These are phyloP conservation scores for Montipora cactus DNA, from an alignment of 64 coral and sea anemone genomes.

Conservation along the genomic window DNA sequence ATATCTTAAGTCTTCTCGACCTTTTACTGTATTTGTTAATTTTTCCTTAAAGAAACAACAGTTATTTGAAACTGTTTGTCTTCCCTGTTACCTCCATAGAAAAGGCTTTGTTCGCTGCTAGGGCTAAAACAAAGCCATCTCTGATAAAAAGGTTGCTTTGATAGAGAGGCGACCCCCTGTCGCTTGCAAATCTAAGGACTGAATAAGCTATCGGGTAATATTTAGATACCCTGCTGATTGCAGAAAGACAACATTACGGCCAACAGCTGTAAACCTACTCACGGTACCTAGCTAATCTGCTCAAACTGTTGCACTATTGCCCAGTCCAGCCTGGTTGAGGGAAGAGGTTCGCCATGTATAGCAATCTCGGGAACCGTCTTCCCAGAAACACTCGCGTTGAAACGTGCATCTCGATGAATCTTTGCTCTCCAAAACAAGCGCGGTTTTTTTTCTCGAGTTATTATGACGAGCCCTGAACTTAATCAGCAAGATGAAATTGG, in stretches of 20 bases:
- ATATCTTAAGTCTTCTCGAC: not conserved
- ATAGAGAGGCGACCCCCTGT: constrained; percentile 43
- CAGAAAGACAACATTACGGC: constrained; percentile 69
- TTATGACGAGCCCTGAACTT: constrained; percentile 40
- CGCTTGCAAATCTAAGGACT: constrained; percentile 54
- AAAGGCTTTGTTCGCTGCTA: constrained; percentile 15
- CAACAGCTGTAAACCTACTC: constrained; percentile 79
- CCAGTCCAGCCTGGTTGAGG: not conserved
- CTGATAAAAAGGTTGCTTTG: constrained; percentile 65
- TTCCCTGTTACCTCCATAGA: constrained; percentile 4
- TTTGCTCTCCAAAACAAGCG: not conserved
- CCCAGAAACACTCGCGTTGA: not conserved
- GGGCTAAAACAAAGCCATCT: constrained; percentile 65
- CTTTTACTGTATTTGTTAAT: not conserved
- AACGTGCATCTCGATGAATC: not conserved
- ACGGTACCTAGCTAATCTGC: constrained; percentile 48
- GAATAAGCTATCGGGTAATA: constrained; percentile 76
- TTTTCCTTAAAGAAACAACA: constrained; percentile 11
- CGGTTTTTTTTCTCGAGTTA: constrained; percentile 37
- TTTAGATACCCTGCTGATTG: constrained; percentile 72
- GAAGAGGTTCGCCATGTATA: no score
- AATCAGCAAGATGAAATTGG: constrained; percentile 61
- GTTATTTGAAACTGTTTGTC: constrained; percentile 37
- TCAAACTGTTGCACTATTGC: constrained; percentile 21
- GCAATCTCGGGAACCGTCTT: not conserved